phyloP scores from a whole-genome alignment of 2,888 invertebrate genomes.

The Pachliopta kotzebuea region DNA sequence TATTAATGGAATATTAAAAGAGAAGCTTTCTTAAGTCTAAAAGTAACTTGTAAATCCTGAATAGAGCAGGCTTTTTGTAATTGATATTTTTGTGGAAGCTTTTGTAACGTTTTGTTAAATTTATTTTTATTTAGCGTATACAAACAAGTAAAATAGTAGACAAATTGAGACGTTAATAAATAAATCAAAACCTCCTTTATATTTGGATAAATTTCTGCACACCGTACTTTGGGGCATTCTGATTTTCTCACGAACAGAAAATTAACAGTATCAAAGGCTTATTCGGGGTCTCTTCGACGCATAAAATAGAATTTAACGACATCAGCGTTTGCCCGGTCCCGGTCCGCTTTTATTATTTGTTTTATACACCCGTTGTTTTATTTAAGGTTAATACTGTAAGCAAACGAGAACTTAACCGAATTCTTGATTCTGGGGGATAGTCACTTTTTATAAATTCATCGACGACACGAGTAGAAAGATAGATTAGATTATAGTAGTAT shows the following conservation, averaged over 20 bases:
- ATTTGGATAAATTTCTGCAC: constrained; percentile 4
- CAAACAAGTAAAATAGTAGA: not conserved
- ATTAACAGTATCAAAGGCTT: constrained; percentile 44
- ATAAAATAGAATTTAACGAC: constrained; percentile 55
- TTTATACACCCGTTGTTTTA: constrained; percentile 45
- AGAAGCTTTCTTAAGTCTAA: too few relatives aligned
- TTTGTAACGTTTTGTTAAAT: too few relatives aligned
- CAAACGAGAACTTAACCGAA: constrained; percentile 10
- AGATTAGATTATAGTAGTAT: too few relatives aligned
- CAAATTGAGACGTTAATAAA: not conserved
- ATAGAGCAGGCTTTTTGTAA: too few relatives aligned
- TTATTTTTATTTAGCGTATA: not conserved
- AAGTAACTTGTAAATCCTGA: too few relatives aligned
- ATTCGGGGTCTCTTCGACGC: constrained; percentile 40
- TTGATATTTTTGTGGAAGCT: too few relatives aligned
- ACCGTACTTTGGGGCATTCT: constrained; percentile 15
- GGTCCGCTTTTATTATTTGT: constrained; percentile 51
- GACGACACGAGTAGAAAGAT: too few relatives aligned
- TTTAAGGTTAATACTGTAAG: constrained; percentile 36
- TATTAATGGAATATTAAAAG: too few relatives aligned
- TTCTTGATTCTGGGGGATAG: too few relatives aligned
- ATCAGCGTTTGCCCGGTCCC: constrained; percentile 43
- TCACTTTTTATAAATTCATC: too few relatives aligned
- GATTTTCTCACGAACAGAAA: constrained; percentile 34
- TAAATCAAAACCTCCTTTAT: constrained; percentile 1